A percentile compares a stretch with the other conserved stretches of the same genome.
Conservation (phyloP, 2,113 vertebrate genomes). For the Oreochromis aureus region DNA sequence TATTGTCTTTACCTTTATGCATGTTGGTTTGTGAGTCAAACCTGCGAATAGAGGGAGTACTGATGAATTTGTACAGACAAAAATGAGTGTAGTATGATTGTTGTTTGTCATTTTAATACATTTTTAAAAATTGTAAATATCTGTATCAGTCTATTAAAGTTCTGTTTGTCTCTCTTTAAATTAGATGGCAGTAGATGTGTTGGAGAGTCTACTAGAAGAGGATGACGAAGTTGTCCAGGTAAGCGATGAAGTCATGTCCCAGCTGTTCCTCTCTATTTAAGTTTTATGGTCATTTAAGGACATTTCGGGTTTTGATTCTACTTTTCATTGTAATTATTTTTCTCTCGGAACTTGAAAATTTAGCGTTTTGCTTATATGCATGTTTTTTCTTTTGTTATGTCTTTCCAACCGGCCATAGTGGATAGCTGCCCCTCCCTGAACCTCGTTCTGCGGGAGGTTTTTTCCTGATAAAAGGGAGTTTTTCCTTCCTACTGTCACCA, state of each 20-base stretch:
- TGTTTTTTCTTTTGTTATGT: not conserved
- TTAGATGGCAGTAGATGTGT: conserved; percentile 72
- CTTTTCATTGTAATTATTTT: not conserved
- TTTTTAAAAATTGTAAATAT: not conserved
- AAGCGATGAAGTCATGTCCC: not conserved
- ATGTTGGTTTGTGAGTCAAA: not conserved
- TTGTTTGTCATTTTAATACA: not conserved
- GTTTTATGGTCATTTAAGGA: not conserved
- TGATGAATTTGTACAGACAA: not conserved
- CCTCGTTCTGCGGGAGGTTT: not conserved
- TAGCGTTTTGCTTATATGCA: not conserved
- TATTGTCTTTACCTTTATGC: not conserved
- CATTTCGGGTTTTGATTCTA: not conserved
- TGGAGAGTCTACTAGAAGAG: conserved; percentile 77
- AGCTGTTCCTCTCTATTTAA: not conserved
- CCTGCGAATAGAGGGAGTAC: not conserved
- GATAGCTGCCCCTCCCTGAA: not conserved
- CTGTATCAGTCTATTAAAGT: not conserved
- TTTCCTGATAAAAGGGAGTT: not conserved
- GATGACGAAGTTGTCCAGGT: conserved; percentile 82
- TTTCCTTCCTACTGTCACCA: not conserved
- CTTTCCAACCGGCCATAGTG: not conserved
- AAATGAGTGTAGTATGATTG: not conserved
- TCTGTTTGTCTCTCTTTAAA: not conserved
- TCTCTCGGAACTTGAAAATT: not conserved